Percentiles rank a stretch among this genome's conserved stretches.
Evolutionary conservation across 2,888 invertebrate genomes (phyloP).

Genomic region (Venustoraphidia nigricollis): DNA sequence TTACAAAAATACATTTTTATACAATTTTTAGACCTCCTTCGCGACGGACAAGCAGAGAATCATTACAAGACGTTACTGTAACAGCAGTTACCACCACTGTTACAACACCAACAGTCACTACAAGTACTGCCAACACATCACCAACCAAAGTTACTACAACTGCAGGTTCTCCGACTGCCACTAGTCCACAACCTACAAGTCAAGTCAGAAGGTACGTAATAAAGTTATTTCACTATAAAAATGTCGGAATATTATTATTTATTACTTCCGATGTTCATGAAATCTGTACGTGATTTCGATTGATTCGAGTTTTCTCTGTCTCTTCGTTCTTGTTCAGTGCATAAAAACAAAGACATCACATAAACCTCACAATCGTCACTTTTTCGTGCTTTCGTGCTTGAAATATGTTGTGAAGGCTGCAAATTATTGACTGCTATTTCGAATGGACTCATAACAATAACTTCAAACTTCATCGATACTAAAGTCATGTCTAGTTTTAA

Average conservation of each 20-base stretch:
- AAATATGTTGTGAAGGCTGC: too few species aligned
- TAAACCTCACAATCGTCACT: too few species aligned
- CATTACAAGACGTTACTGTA: neutral
- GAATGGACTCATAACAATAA: too few species aligned
- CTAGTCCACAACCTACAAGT: conserved; percentile 25
- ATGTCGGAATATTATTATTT: neutral
- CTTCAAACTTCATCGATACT: too few species aligned
- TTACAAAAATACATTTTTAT: neutral
- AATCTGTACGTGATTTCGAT: too few species aligned
- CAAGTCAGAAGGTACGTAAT: conserved; percentile 33
- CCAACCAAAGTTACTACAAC: conserved; percentile 18
- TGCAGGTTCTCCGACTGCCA: conserved; percentile 17
- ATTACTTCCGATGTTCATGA: too few species aligned
- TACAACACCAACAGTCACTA: conserved; percentile 14
- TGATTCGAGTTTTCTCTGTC: too few species aligned
- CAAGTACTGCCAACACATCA: conserved; percentile 18
- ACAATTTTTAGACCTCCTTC: neutral
- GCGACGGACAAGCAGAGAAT: neutral
- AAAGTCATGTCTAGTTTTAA: too few species aligned
- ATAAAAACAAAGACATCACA: too few species aligned
- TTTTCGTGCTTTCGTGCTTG: too few species aligned
- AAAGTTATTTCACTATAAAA: neutral
- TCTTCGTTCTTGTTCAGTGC: too few species aligned
- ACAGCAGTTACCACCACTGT: conserved; percentile 7
- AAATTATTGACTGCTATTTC: too few species aligned